Evolutionary conservation across 2,797 vertebrate genomes (phyloP).

Genomic region (Coregonus ussuriensis): DNA sequence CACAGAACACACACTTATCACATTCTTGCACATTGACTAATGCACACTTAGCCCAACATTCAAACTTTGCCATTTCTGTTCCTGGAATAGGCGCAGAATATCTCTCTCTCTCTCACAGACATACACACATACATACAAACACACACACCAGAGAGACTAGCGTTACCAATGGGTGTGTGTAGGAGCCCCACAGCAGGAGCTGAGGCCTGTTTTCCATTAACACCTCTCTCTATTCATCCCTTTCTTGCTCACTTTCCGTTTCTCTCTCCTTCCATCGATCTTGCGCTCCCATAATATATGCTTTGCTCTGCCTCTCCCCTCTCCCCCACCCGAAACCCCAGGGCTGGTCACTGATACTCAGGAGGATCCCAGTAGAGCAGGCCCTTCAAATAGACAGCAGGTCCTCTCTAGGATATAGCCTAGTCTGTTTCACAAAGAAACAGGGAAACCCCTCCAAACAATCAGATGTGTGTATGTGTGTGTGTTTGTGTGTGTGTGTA

Average conservation of each 20-base stretch:
- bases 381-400: background rate
- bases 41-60: background rate
- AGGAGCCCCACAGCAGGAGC: slow-evolving; percentile 25
- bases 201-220: slow-evolving; percentile 36
- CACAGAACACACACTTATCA: background rate
- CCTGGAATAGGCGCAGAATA: background rate
- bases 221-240: slow-evolving; percentile 20
- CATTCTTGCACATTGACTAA: background rate
- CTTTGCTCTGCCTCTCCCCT: background rate
- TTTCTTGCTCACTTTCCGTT: background rate
- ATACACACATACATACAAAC: slow-evolving; percentile 15
- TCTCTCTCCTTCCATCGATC: background rate
- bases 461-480: background rate
- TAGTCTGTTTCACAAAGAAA: background rate
- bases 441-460: background rate
- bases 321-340: slow-evolving; percentile 22
- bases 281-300: background rate
- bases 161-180: slow-evolving; percentile 45
- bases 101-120: background rate
- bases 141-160: slow-evolving; percentile 40
- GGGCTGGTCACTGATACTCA: background rate
- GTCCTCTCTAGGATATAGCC: background rate
- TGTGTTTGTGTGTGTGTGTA: too few species aligned
- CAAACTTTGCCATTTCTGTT: background rate
- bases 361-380: background rate